phyloP scores from a whole-genome alignment of 2,113 vertebrate genomes.

The Lamprotornis superbus region DNA sequence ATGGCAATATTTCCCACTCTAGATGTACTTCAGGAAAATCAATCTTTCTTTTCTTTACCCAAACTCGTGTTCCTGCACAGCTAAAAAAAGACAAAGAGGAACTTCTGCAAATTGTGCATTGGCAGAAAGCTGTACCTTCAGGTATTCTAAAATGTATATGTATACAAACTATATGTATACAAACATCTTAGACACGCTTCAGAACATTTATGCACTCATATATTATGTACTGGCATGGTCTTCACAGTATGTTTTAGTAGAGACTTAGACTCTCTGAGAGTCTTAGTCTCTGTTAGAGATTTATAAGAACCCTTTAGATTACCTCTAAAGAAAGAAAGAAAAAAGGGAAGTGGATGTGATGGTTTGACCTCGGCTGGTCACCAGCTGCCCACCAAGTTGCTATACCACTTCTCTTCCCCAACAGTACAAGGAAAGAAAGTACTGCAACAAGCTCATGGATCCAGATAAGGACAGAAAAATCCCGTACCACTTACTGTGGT shows the following conservation, averaged over 20 bases:
- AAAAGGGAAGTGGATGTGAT: background rate
- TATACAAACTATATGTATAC: background rate
- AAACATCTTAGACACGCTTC: background rate
- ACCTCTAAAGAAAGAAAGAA: background rate
- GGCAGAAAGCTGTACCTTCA: background rate
- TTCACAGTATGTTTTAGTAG: background rate
- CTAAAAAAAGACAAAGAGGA: background rate
- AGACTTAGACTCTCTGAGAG: background rate
- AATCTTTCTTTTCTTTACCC: background rate
- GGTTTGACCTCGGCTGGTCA: background rate
- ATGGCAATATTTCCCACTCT: background rate
- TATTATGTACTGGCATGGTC: no score
- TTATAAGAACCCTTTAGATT: background rate
- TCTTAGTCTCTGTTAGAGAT: background rate
- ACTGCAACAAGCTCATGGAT: background rate
- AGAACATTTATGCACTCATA: background rate
- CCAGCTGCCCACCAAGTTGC: background rate
- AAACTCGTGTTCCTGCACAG: background rate
- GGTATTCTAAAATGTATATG: background rate
- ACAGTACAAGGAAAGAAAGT: background rate
- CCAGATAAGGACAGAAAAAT: background rate
- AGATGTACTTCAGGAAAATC: background rate
- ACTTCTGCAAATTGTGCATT: background rate
- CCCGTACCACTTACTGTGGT: fast-evolving
- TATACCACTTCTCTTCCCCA: background rate